Evolutionary conservation across 2,113 vertebrate genomes (phyloP).

Genomic region (Haplotaxodon microlepis): DNA sequence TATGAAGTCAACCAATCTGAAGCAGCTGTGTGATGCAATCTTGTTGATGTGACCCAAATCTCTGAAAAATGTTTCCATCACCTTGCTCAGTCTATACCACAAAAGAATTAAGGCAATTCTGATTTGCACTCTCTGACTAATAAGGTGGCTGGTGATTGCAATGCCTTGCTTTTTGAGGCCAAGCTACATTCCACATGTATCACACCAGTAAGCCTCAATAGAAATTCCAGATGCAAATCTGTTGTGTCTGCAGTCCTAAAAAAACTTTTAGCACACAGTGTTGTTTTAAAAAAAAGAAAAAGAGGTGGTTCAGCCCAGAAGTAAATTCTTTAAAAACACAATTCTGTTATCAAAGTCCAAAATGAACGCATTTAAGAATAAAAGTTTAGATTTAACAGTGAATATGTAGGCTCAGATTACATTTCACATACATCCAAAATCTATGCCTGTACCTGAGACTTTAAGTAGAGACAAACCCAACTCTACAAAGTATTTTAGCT

Average conservation of each 20-base stretch:
- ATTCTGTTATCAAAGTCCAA: neutral
- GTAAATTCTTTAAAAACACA: neutral
- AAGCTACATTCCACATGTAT: neutral
- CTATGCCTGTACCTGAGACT: neutral
- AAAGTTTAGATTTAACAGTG: neutral
- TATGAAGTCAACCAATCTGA: neutral
- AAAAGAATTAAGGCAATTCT: neutral
- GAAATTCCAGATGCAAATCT: neutral
- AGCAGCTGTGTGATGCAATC: neutral
- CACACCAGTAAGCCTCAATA: accelerated
- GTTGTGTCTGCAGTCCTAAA: neutral
- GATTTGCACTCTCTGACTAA: neutral
- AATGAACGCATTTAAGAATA: neutral
- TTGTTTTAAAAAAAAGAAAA: neutral
- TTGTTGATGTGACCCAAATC: neutral
- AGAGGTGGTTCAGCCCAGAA: neutral
- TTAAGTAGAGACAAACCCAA: neutral
- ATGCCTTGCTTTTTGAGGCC: neutral
- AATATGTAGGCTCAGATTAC: neutral
- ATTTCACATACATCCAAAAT: neutral
- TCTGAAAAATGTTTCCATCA: neutral
- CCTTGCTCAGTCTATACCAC: neutral
- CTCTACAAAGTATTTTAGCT: neutral
- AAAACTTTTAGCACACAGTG: neutral
- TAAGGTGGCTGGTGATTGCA: neutral